phyloP scores from a whole-genome alignment of 37 sponge, comb jelly and placozoan species.

The Halichondria panicea region DNA sequence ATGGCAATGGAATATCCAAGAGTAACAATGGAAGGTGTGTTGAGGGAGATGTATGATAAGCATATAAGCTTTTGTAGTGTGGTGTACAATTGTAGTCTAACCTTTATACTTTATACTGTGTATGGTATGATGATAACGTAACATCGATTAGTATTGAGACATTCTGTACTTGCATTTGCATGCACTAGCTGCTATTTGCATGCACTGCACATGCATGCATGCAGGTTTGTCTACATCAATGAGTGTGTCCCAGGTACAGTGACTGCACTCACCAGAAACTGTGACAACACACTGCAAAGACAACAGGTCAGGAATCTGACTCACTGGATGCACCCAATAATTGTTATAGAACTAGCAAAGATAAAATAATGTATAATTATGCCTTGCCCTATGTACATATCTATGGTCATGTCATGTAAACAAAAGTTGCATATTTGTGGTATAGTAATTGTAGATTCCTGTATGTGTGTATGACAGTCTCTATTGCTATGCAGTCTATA shows the following conservation, averaged over 20 bases:
- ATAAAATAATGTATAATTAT: background rate
- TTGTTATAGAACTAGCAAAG: background rate
- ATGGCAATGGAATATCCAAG: constrained; percentile 37
- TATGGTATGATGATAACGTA: too few relatives aligned
- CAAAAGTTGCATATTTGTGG: background rate
- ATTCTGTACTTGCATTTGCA: too few relatives aligned
- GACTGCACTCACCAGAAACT: constrained; percentile 11
- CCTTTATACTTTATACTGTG: too few relatives aligned
- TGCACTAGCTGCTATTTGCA: too few relatives aligned
- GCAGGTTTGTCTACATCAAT: constrained; percentile 35
- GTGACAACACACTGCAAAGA: constrained; percentile 19
- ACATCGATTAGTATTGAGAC: too few relatives aligned
- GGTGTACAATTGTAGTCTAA: too few relatives aligned
- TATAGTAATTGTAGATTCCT: too few relatives aligned
- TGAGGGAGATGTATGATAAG: too few relatives aligned
- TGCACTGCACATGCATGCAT: background rate
- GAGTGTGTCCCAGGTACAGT: constrained; percentile 1
- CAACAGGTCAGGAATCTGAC: constrained; percentile 21
- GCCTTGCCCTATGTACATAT: background rate
- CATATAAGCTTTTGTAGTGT: background rate
- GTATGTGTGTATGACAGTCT: too few relatives aligned
- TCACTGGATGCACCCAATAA: background rate
- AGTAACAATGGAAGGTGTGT: constrained; percentile 39
- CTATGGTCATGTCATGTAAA: background rate
- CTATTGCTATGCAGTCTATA: constrained; percentile 12